phyloP scores from a whole-genome alignment of 2,113 vertebrate genomes.

The Bubalus kerabau region DNA sequence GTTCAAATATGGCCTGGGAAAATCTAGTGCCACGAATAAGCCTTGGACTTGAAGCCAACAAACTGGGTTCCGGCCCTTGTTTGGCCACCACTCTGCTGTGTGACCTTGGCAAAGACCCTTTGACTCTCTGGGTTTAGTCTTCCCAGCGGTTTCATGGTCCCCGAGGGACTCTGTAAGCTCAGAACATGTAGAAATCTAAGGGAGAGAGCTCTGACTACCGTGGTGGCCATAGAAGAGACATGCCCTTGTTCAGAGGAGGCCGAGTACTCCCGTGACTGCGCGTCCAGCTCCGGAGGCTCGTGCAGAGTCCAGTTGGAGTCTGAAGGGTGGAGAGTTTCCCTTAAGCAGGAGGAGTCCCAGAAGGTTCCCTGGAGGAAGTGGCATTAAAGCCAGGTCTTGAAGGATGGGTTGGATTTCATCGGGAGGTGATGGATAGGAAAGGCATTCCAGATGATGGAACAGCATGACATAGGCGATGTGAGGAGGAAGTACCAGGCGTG shows the following conservation, averaged over 20 bases:
- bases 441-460: not conserved
- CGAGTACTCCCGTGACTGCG: not conserved
- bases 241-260: not conserved
- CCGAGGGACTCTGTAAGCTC: not conserved
- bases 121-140: not conserved
- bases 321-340: not conserved
- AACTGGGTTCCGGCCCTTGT: not conserved
- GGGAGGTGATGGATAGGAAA: not conserved
- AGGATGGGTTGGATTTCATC: not conserved
- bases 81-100: not conserved
- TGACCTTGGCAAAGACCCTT: not conserved
- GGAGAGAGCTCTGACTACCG: not conserved
- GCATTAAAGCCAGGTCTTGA: not conserved
- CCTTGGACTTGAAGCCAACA: not conserved
- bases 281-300: not conserved
- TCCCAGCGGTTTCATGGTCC: not conserved
- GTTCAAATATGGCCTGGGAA: not conserved
- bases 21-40: not conserved
- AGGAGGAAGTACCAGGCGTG: not conserved
- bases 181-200: not conserved
- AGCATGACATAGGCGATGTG: not conserved
- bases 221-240: not conserved
- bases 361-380: not conserved
- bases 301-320: not conserved
- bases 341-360: not conserved